A percentile compares a stretch with the other conserved stretches of the same genome.
Conservation (phyloP, 2,113 vertebrate genomes). For the Gallinago paraguaiae region DNA sequence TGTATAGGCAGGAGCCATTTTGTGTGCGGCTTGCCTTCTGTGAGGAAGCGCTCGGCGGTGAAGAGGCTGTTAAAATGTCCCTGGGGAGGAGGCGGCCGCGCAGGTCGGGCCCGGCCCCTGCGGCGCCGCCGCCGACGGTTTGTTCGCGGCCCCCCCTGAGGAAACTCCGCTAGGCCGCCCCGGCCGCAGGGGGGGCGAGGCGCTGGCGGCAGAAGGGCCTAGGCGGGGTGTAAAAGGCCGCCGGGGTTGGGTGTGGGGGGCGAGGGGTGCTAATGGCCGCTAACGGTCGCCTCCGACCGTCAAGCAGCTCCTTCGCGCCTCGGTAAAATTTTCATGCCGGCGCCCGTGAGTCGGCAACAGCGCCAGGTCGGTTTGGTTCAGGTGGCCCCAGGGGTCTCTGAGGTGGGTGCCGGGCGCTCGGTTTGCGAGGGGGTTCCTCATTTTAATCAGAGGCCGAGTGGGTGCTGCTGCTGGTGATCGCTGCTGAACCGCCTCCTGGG, state of each 20-base stretch:
- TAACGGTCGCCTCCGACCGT: too few relatives aligned
- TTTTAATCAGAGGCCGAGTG: neutral
- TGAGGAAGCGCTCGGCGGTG: neutral
- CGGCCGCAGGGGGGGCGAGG: neutral
- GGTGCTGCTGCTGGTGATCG: neutral
- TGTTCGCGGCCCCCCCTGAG: neutral
- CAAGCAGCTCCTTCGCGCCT: too few relatives aligned
- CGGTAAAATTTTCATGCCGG: too few relatives aligned
- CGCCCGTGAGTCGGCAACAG: too few relatives aligned
- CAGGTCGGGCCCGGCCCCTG: neutral
- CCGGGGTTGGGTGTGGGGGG: too few relatives aligned
- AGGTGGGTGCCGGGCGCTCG: fast-evolving
- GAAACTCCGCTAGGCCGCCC: neutral
- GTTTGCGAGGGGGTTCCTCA: neutral
- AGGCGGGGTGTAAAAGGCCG: neutral
- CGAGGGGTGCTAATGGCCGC: too few relatives aligned
- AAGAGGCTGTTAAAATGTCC: conserved; percentile 24
- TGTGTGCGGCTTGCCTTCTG: neutral
- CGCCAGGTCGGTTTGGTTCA: too few relatives aligned
- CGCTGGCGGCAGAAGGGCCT: neutral
- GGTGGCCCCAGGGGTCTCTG: too few relatives aligned
- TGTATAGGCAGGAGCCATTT: conserved; percentile 2
- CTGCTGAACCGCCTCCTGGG: neutral
- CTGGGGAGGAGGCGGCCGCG: neutral
- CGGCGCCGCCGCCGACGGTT: neutral